A percentile compares a stretch with the other conserved stretches of the same genome.
phyloP scores from a whole-genome alignment of 2,888 invertebrate genomes.

The Aleiodes alternator region DNA sequence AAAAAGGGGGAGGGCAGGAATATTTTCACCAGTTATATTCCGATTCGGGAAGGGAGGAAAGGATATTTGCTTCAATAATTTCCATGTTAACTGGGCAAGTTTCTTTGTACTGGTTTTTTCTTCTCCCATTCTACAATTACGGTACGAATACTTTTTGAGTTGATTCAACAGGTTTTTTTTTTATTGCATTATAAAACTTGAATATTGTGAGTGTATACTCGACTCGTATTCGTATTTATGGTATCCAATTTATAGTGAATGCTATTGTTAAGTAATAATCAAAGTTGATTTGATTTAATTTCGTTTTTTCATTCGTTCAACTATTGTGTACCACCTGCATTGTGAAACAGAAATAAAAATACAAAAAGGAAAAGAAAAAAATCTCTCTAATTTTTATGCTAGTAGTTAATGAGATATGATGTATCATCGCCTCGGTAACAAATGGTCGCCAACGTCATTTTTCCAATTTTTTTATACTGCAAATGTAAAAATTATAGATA shows the following conservation, averaged over 20 bases:
- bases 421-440: no score
- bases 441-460: no score
- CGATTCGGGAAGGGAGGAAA: not conserved
- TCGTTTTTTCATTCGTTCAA: constrained; percentile 9
- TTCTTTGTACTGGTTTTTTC: constrained; percentile 11
- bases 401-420: constrained; percentile 11
- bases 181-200: not conserved
- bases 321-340: constrained; percentile 24
- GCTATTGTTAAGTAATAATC: not conserved
- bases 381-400: not conserved
- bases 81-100: constrained; percentile 31
- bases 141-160: constrained; percentile 65
- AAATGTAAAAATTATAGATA: no score
- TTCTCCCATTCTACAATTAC: not conserved
- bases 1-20: not conserved
- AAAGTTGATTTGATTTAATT: constrained; percentile 23
- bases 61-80: not conserved
- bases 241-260: not conserved
- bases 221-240: constrained; percentile 64
- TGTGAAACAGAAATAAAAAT: constrained; percentile 13
- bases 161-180: constrained; percentile 56
- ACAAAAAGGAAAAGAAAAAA: no score
- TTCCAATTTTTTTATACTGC: no score
- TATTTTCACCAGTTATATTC: not conserved
- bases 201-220: constrained; percentile 56